A percentile compares a stretch with the other conserved stretches of the same genome.
Evolutionary conservation across 2,113 vertebrate species (phyloP).

Genomic region (Sylvilagus bachmani): DNA sequence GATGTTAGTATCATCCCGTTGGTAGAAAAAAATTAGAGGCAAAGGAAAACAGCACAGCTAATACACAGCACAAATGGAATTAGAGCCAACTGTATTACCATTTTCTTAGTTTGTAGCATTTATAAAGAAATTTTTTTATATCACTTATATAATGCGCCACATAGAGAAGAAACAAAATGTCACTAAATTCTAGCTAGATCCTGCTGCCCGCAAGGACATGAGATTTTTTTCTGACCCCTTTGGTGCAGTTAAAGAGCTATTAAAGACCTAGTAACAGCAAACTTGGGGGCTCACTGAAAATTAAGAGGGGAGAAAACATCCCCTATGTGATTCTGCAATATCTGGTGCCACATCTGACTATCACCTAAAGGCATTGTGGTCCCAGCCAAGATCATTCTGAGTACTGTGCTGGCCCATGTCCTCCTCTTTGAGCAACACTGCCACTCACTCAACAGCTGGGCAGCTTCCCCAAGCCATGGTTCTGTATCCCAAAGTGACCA

Average conservation of each 20-base stretch:
- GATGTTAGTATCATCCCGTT: background rate
- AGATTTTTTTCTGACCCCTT: background rate
- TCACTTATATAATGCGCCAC: too few species aligned
- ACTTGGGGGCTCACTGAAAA: background rate
- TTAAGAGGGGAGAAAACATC: background rate
- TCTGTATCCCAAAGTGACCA: background rate
- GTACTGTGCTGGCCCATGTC: background rate
- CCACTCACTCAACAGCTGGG: background rate
- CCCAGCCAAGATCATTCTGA: background rate
- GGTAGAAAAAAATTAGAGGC: background rate
- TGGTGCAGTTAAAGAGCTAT: background rate
- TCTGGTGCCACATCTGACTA: background rate
- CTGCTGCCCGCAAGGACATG: background rate
- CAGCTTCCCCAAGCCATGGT: background rate
- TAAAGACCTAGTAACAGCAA: background rate
- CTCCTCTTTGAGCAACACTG: background rate
- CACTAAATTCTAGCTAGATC: background rate
- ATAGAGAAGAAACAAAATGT: background rate
- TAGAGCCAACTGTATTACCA: background rate
- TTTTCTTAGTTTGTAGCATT: background rate
- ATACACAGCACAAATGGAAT: background rate
- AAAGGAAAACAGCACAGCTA: background rate
- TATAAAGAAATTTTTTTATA: background rate
- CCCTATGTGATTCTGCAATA: background rate
- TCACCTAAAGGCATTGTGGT: background rate